Evolutionary conservation across 2,888 invertebrate species (phyloP).

Genomic region (Miltochrista miniata): DNA sequence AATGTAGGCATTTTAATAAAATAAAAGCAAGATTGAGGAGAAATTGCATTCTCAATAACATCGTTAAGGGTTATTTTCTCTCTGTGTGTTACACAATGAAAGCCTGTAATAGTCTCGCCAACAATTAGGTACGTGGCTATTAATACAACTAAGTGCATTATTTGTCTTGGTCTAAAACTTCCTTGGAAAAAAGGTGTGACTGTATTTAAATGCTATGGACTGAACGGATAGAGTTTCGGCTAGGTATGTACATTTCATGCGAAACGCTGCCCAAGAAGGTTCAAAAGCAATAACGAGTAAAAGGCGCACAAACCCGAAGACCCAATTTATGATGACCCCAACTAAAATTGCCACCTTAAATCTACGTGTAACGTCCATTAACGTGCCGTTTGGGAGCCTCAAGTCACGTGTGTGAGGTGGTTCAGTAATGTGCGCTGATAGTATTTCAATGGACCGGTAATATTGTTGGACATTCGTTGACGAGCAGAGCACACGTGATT

Average conservation of each 20-base stretch:
- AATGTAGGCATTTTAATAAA: background rate
- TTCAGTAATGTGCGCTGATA: slow-evolving; percentile 6
- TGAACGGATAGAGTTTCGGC: too few relatives aligned
- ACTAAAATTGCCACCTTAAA: background rate
- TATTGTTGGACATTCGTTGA: slow-evolving; percentile 48
- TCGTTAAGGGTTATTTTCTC: too few relatives aligned
- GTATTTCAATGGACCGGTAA: slow-evolving; percentile 26
- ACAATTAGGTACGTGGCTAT: too few relatives aligned
- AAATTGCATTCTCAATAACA: background rate
- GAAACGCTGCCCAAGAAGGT: too few relatives aligned
- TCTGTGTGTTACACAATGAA: too few relatives aligned
- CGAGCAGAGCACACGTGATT: slow-evolving; percentile 44
- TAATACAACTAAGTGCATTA: too few relatives aligned
- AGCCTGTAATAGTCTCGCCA: too few relatives aligned
- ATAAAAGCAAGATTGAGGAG: background rate
- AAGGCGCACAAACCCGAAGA: background rate
- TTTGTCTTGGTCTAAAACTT: too few relatives aligned
- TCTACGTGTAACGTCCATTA: background rate
- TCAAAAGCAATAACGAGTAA: too few relatives aligned
- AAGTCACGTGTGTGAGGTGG: slow-evolving; percentile 4
- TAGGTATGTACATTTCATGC: too few relatives aligned
- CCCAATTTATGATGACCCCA: background rate
- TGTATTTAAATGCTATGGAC: too few relatives aligned
- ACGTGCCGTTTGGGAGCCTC: background rate
- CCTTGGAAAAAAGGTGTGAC: too few relatives aligned